Evolutionary conservation across 2,888 invertebrate genomes (phyloP).

Genomic region (Thereva nobilitata): DNA sequence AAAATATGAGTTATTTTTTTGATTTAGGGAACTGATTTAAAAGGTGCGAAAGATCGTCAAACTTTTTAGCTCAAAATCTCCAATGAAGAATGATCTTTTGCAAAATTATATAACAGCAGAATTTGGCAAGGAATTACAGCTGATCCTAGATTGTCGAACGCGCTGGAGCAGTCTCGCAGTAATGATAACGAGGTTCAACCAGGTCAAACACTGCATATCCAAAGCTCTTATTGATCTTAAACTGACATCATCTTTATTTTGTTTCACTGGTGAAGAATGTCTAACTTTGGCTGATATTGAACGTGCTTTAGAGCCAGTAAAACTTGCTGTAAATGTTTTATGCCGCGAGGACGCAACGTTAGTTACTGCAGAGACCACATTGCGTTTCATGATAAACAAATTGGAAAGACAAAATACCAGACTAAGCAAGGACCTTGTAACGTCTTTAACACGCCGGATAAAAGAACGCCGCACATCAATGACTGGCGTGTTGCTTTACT

Average conservation of each 20-base stretch:
- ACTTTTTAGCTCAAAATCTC: constrained; percentile 9
- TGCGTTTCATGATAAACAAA: constrained; percentile 17
- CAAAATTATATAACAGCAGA: constrained; percentile 10
- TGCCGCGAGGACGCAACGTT: constrained; percentile 4
- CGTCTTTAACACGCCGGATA: neutral
- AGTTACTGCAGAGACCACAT: constrained; percentile 8
- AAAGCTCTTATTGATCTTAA: constrained; percentile 6
- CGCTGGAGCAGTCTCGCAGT: constrained; percentile 8
- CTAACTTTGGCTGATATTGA: neutral
- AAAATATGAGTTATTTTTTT: neutral
- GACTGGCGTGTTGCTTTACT: constrained; percentile 1
- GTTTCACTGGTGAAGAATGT: neutral
- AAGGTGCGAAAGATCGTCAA: constrained; percentile 15
- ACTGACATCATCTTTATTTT: constrained; percentile 8
- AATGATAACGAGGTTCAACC: constrained; percentile 14
- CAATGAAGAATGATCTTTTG: constrained; percentile 13
- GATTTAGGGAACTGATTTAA: constrained; percentile 8
- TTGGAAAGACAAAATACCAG: neutral
- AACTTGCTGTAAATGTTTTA: constrained; percentile 14
- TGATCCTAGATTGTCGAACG: constrained; percentile 3
- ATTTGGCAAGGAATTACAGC: constrained; percentile 5
- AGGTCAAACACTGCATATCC: constrained; percentile 8
- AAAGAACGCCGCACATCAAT: too few relatives aligned
- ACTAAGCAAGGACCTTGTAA: constrained; percentile 7
- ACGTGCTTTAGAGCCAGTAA: constrained; percentile 7